Conservation (phyloP, 30 jellyfish, hydroid and myxozoan species). For the Sanderia malayensis region DNA sequence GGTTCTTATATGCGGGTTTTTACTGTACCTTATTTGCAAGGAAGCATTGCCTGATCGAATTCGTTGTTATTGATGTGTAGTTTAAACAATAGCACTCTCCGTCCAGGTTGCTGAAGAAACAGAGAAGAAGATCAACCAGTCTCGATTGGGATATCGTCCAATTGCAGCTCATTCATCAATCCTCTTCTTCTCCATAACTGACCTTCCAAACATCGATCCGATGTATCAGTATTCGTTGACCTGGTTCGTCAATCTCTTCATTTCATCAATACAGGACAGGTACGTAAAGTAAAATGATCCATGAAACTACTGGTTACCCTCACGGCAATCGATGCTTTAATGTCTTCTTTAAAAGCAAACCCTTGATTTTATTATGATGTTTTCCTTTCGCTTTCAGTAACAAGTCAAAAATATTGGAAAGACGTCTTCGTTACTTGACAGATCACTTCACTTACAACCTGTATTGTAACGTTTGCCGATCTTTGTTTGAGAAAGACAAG, state of each 20-base stretch:
- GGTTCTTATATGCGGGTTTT: no score
- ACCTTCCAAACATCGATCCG: conserved; percentile 96
- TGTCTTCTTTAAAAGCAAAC: no score
- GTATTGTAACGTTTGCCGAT: conserved; percentile 97
- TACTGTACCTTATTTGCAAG: no score
- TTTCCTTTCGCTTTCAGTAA: no score
- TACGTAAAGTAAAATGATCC: no score
- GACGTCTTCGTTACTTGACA: conserved; percentile 87
- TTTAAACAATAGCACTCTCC: no score
- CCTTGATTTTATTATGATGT: no score
- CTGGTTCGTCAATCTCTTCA: conserved; percentile 96
- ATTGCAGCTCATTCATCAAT: conserved; percentile 97
- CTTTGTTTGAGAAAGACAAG: conserved; percentile 94
- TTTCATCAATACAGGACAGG: conserved; percentile 97
- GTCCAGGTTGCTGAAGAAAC: conserved; percentile 98
- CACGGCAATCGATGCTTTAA: no score
- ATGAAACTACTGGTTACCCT: no score
- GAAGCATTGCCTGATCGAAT: no score
- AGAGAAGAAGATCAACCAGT: conserved; percentile 92
- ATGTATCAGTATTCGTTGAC: conserved; percentile 96
- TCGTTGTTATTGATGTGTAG: no score
- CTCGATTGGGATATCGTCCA: conserved; percentile 96
- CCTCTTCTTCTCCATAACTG: conserved; percentile 91
- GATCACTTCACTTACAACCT: conserved; percentile 96
- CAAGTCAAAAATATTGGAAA: conserved; percentile 91